A percentile compares a stretch with the other conserved stretches of the same genome.
These are phyloP conservation scores for Tribolium castaneum DNA, from an alignment of 1,140 invertebrate genomes.

Conservation along the genomic window DNA sequence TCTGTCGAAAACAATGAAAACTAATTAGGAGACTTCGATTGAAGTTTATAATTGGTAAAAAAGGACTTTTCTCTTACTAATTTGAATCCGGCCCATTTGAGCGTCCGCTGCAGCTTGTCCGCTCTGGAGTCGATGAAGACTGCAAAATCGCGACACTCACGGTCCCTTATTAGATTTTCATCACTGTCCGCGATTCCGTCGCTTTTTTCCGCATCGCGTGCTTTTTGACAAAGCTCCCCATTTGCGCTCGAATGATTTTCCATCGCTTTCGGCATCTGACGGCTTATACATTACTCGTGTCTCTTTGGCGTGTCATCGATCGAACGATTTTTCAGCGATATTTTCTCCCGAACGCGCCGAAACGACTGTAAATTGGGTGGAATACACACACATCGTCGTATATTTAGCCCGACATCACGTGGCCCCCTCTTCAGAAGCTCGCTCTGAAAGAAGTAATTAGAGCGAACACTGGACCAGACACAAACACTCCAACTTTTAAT, in stretches of 20 bases:
- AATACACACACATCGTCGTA: constrained; percentile 32
- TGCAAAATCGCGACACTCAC: constrained; percentile 47
- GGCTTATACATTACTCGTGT: constrained; percentile 2
- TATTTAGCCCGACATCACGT: constrained; percentile 42
- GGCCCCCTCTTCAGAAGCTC: constrained; percentile 19
- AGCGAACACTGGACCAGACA: constrained; percentile 10
- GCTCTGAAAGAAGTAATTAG: constrained; percentile 12
- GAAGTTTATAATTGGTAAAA: constrained; percentile 21
- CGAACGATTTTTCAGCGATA: neutral
- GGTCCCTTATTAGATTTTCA: constrained; percentile 17
- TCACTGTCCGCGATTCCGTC: constrained; percentile 24
- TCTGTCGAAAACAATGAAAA: constrained; percentile 29
- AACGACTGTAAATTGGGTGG: constrained; percentile 18
- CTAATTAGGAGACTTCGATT: constrained; percentile 19
- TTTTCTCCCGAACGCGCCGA: neutral
- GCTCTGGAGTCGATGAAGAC: constrained; percentile 54
- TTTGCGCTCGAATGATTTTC: constrained; percentile 16
- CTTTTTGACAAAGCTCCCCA: constrained; percentile 14
- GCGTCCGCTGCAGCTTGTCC: constrained; percentile 53
- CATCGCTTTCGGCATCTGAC: constrained; percentile 12
- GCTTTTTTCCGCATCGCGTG: neutral
- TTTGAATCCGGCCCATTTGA: constrained; percentile 59
- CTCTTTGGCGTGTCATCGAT: neutral
- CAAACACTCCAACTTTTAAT: constrained; percentile 2
- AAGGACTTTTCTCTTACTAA: constrained; percentile 51